Base-by-base conservation (phyloP, 2,888 invertebrate species). In the Dascillus cervinus region DNA sequence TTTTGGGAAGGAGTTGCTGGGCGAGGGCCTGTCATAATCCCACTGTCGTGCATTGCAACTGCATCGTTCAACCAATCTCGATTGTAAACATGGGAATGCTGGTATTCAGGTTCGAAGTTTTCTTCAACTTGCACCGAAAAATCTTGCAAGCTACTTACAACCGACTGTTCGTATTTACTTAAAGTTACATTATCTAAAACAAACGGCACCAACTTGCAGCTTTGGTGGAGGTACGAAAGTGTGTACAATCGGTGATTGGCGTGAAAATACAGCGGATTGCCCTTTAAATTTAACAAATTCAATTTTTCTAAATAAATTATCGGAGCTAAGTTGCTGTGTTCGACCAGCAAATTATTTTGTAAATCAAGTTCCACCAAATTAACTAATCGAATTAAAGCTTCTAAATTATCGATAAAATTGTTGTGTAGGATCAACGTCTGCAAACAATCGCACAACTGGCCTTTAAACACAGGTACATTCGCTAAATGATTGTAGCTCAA, bases 251-350 rank as follows among this genome's bases (percentile, higher is more conserved):
- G 67, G 55, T 81, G 77, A 24, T 71, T 66, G 1, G 70, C 68
- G 58, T 77, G 73, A 54, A 70, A 77, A 28, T 70, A 67, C 13
- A 81, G 49, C 1, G 80, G 79, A 64, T 81, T 81, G 3, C 74
- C 75, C 40, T 65, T 65, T 8, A 80, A 60, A 44, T 69, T 71
- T 6, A 81, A 49, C 53, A 66, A 70, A 25, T 69, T 60, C 3
- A 80, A 59, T 1, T 69, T 64, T 2, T 69, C 56, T 43, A 80
- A 62, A 24, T 69, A 65, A 26, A 71, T 67, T 6, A 81, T 47
- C 4, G 75, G 70, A 48, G 69, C 58, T 6, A 81, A 57, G 20
- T 60, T 58, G n/a, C 65, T 59, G 53, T 79, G 79, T 39, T 78
- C 72, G 8, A 73, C 52, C 32, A 82, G 56, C 49, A 72, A 77